Conservation (phyloP, 2,888 invertebrate genomes). For the Eurois occulta region DNA sequence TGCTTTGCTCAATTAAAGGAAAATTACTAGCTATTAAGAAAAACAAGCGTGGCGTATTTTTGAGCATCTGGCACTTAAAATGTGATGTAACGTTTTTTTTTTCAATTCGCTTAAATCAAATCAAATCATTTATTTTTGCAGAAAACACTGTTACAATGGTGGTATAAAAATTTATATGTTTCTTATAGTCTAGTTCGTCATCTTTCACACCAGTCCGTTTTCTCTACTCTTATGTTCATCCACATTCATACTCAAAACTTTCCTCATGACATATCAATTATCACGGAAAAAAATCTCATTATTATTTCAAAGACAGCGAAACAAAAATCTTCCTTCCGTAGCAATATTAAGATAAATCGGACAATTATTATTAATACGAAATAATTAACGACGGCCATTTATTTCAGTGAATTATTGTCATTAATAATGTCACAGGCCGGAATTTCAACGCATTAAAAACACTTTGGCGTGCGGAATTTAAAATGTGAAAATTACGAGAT, state of each 20-base stretch:
- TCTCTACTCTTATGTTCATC: not conserved
- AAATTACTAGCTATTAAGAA: constrained; percentile 39
- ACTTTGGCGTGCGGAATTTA: constrained; percentile 22
- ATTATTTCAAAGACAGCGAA: not conserved
- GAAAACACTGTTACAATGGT: too few species aligned
- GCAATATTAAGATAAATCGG: constrained; percentile 13
- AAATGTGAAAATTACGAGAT: constrained; percentile 11
- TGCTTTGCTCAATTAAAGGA: constrained; percentile 48
- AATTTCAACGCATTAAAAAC: constrained; percentile 18
- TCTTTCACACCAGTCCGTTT: not conserved
- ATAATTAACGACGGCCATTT: constrained; percentile 42
- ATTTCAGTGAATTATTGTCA: constrained; percentile 36
- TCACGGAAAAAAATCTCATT: not conserved
- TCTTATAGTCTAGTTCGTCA: too few species aligned
- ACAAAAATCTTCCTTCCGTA: not conserved
- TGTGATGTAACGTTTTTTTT: not conserved
- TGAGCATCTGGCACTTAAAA: not conserved
- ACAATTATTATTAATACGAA: constrained; percentile 11
- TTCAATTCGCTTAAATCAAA: not conserved
- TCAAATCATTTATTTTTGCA: too few species aligned
- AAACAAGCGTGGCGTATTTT: constrained; percentile 9
- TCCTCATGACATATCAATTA: not conserved
- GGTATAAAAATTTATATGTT: too few species aligned
- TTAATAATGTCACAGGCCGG: constrained; percentile 30
- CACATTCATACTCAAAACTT: not conserved